phyloP scores from a whole-genome alignment of 2,113 vertebrate genomes.

The Acinonyx jubatus region DNA sequence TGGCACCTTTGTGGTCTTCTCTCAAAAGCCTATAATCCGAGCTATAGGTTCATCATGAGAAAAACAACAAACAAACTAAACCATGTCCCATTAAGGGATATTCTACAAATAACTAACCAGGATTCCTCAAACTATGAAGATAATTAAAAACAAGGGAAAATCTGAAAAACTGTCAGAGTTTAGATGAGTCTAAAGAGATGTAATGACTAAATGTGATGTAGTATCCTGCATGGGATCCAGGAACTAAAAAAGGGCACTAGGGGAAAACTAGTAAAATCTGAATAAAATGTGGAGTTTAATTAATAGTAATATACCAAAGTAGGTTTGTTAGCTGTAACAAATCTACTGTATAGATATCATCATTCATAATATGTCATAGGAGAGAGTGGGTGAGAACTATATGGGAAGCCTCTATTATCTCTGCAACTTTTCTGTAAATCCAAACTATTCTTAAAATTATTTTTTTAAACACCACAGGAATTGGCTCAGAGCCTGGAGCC shows the following conservation, averaged over 20 bases:
- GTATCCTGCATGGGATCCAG: background rate
- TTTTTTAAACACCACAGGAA: background rate
- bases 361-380: background rate
- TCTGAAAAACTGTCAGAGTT: background rate
- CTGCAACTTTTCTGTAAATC: background rate
- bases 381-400: background rate
- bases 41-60: background rate
- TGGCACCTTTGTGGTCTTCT: background rate
- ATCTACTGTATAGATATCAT: background rate
- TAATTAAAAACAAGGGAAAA: constrained; percentile 38
- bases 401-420: background rate
- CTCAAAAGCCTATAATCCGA: background rate
- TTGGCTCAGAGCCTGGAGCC: too few relatives aligned
- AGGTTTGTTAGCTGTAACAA: background rate
- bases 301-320: background rate
- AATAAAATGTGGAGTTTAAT: background rate
- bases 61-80: background rate
- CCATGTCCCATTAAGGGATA: background rate
- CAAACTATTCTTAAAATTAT: background rate
- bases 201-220: background rate
- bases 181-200: background rate
- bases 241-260: background rate
- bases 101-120: background rate
- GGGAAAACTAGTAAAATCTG: background rate
- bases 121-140: constrained; percentile 1